Percentiles rank a stretch among this genome's conserved stretches.
Evolutionary conservation across 2,113 vertebrate species (phyloP).

Genomic region (Hucho hucho): DNA sequence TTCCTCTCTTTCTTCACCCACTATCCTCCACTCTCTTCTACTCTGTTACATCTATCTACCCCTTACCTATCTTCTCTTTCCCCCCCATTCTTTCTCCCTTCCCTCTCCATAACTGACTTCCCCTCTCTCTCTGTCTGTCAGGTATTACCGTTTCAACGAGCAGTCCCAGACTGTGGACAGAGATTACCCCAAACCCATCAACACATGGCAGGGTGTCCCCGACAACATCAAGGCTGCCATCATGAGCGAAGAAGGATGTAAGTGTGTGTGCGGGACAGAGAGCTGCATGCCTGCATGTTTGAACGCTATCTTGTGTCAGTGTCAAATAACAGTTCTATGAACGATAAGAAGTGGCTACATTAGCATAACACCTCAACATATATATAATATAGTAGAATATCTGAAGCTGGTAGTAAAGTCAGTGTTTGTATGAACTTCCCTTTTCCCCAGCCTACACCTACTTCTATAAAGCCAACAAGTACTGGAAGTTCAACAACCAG

Average conservation of each 20-base stretch:
- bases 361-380: background rate
- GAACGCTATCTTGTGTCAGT: no score
- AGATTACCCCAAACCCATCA: slow-evolving; percentile 86
- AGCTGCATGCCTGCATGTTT: background rate
- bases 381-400: background rate
- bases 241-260: slow-evolving; percentile 87
- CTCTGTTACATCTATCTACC: no score
- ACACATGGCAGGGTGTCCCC: slow-evolving; percentile 84
- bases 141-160: slow-evolving; percentile 89
- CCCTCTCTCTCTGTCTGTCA: slow-evolving; percentile 39
- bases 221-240: slow-evolving; percentile 82
- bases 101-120: no score
- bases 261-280: slow-evolving; percentile 8
- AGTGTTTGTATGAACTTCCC: no score
- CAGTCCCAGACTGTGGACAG: slow-evolving; percentile 76
- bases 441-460: slow-evolving; percentile 81
- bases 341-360: no score
- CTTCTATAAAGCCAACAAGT: slow-evolving; percentile 91
- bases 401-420: background rate
- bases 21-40: no score
- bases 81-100: background rate
- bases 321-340: no score
- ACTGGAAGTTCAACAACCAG: slow-evolving; percentile 94
- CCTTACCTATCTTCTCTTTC: background rate
- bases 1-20: no score